Percentiles rank a stretch among this genome's conserved stretches.
phyloP scores from a whole-genome alignment of 2,113 vertebrate species.

The Prunella fulvescens region DNA sequence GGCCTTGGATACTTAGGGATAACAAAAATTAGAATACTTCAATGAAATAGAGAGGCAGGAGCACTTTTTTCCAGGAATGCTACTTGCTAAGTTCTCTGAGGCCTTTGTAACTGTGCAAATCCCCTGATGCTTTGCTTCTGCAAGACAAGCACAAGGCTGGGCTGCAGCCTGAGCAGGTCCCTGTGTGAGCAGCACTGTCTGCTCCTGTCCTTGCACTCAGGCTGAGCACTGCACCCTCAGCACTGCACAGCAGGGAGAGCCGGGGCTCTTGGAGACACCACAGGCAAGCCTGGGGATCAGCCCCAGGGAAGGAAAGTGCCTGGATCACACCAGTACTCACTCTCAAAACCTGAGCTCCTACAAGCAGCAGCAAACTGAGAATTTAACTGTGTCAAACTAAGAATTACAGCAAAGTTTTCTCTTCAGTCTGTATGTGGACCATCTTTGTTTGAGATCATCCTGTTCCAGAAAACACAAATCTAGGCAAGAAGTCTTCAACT shows the following conservation, averaged over 20 bases:
- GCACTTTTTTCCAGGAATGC: neutral
- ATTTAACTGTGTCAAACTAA: neutral
- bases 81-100: neutral
- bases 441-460: neutral
- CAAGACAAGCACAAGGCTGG: neutral
- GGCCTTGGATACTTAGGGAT: neutral
- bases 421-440: neutral
- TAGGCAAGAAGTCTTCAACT: neutral
- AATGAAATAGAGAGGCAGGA: neutral
- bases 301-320: neutral
- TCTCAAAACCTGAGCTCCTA: neutral
- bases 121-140: neutral
- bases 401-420: neutral
- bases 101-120: neutral
- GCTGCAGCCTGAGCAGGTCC: neutral
- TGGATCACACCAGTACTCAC: neutral
- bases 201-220: rapidly evolving
- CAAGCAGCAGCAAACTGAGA: neutral
- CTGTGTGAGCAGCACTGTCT: neutral
- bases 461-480: neutral
- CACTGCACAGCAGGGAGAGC: neutral
- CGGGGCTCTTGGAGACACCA: neutral
- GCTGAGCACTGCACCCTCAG: neutral
- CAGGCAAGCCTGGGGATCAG: neutral
- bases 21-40: neutral